Base-by-base conservation (phyloP, 2,888 invertebrate genomes). In the Notodonta ziczac region DNA sequence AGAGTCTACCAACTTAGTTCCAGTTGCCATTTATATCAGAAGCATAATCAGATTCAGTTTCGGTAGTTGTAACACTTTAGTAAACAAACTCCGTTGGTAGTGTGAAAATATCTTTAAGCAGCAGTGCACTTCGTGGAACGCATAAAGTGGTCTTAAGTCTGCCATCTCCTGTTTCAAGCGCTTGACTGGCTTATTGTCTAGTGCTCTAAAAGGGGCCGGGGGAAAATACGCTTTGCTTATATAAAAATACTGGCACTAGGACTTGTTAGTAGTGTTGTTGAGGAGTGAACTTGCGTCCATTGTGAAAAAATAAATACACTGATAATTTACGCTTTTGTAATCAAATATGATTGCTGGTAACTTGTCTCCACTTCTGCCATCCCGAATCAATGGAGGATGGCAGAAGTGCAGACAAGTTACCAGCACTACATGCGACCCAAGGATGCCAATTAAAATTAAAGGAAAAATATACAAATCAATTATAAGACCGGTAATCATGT, bases 81-180 rank as follows among this genome's bases (percentile, higher is more conserved):
- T 53, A 54, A 54, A 39, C 54, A 59, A 55, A 44, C 44, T 51
- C 48, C 32, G 55, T 55, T 57, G n/a, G 14, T 39, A 66, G 72
- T 72, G 77, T 69, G 73, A 77, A 83, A 83, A 78, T 79, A 78
- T 80, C 76, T 86, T 84, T 83, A 87, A 83, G 83, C 78, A 73
- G 64, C 72, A 83, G 80, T 85, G 87, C 87, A 87, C 86, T 87
- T 82, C 74, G 73, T 70, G 76, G 79, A 67, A 76, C 72, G 75
- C 78, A 80, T 83, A 85, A 85, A 87, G 83, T 84, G 82, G 81
- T 78, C 78, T 86, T 84, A 84, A 78, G 73, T 66, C 79, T 73
- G 73, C 77, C 83, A 76, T 81, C 83, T 80, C 81, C 73, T 80
- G 81, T 81, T 77, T 73, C 78, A 72, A 76, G 77, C 72, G 77